Conservation (phyloP, 2,797 vertebrate species). For the Chaenodraco wilsoni region DNA sequence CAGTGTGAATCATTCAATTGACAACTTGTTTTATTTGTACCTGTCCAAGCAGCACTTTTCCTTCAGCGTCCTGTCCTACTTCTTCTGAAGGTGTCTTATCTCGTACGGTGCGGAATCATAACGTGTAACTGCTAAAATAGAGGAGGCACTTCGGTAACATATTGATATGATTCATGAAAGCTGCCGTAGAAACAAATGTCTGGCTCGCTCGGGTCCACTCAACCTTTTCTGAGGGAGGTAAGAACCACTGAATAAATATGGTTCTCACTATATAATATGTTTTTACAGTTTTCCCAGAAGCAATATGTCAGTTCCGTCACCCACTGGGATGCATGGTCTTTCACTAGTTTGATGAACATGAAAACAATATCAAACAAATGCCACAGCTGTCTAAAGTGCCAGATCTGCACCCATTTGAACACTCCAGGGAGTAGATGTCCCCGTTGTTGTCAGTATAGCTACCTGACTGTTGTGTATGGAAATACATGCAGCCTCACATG, state of each 20-base stretch:
- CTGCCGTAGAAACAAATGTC: slow-evolving; percentile 30
- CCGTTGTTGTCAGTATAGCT: slow-evolving; percentile 38
- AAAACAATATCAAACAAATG: slow-evolving; percentile 66
- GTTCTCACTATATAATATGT: slow-evolving; percentile 39
- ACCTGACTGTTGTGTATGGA: slow-evolving; percentile 31
- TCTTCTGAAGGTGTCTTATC: slow-evolving; percentile 53
- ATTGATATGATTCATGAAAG: slow-evolving; percentile 62
- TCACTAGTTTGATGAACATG: slow-evolving; percentile 62
- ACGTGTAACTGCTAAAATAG: slow-evolving; percentile 41
- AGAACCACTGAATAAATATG: slow-evolving; percentile 40
- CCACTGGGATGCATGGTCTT: slow-evolving; percentile 37
- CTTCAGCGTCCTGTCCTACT: slow-evolving; percentile 2
- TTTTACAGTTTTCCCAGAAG: slow-evolving; percentile 27
- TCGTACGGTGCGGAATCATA: slow-evolving; percentile 45
- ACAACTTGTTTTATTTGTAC: slow-evolving; percentile 32
- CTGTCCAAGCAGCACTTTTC: slow-evolving; percentile 13
- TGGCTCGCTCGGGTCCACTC: slow-evolving; percentile 20
- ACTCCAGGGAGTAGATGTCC: slow-evolving; percentile 38
- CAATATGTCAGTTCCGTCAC: slow-evolving; percentile 52
- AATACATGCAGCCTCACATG: slow-evolving; percentile 22
- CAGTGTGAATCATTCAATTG: slow-evolving; percentile 58
- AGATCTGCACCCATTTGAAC: slow-evolving; percentile 45
- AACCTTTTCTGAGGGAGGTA: slow-evolving; percentile 19
- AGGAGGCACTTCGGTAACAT: slow-evolving; percentile 46
- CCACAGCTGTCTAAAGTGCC: slow-evolving; percentile 69